phyloP scores from a whole-genome alignment of 2,797 vertebrate genomes.

The Diplodus puntazzo region DNA sequence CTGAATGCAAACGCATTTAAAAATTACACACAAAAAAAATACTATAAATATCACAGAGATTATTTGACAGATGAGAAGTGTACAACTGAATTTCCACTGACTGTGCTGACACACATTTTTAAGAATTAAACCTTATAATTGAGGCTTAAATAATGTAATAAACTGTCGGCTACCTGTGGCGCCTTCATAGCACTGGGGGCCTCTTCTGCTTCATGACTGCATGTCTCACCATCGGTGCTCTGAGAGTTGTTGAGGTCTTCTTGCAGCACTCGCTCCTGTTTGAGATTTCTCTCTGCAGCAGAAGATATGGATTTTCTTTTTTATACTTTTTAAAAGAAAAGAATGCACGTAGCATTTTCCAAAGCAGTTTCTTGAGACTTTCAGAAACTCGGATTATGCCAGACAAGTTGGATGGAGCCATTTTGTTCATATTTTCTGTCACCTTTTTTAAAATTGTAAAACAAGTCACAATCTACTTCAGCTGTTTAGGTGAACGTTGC shows the following conservation, averaged over 20 bases:
- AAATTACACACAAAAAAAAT: not conserved
- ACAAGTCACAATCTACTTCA: too few species aligned
- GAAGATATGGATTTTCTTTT: not conserved
- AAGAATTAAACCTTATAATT: not conserved
- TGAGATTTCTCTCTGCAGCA: slow-evolving; percentile 74
- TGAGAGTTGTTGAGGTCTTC: slow-evolving; percentile 68
- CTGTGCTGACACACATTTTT: not conserved
- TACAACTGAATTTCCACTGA: not conserved
- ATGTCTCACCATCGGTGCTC: slow-evolving; percentile 45
- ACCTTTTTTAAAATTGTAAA: not conserved
- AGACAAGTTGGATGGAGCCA: too few species aligned
- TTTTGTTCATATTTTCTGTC: too few species aligned
- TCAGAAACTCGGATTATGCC: too few species aligned
- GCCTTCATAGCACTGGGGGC: slow-evolving; percentile 19
- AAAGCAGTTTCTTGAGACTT: too few species aligned
- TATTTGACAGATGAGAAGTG: not conserved
- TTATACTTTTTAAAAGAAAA: too few species aligned
- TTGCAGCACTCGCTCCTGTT: slow-evolving; percentile 75
- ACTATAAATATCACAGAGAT: not conserved
- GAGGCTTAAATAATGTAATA: not conserved
- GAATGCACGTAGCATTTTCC: too few species aligned
- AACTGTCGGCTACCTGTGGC: slow-evolving; percentile 52
- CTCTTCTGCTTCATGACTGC: slow-evolving; percentile 46
- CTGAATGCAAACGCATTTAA: not conserved
- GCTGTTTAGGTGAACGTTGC: too few species aligned